Base-by-base conservation (phyloP, 2,888 invertebrate genomes). In the Crematogaster levior region DNA sequence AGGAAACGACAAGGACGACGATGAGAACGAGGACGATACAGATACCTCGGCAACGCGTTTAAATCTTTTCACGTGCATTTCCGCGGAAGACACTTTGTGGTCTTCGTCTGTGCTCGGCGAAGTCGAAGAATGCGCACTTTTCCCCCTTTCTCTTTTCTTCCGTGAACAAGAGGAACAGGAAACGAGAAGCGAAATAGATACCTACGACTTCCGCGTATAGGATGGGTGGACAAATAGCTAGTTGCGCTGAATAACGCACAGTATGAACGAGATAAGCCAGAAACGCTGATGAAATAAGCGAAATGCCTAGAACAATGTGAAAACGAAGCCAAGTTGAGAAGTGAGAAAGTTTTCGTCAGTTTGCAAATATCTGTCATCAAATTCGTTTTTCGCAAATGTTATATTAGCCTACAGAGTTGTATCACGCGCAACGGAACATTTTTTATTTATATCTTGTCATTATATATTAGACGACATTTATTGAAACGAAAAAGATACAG, bases 41-140 rank as follows among this genome's bases (percentile, higher is more conserved):
- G 84, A 84, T 70, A 79, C 86, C 84, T 70, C 34, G 84, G 82
- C 61, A 79, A 73, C 73, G 63, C 88, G 88, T 88, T 88, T 88
- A 88, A 88, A 88, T 83, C 88, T 88, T 43, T 85, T 66, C 73
- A 81, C 82, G 84, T 84, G 87, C 83, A 86, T 84, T 87, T 87
- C 80, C 85, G 51, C 77, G 80, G 82, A 85, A 84, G 82, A 81
- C 84, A 87, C 86, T 87, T 81, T 84, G 83, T 81, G 81, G 66
- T 75, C 27, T 27, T 77, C 58, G 86, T 74, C 84, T 77, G 74
- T 83, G 83, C 85, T 84, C 77, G 87, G 86, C 87, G 83, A 88
- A 86, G 84, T 87, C 74, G 77, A 84, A 83, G 81, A 83, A 82
- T 80, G 79, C 83, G 73, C 82, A 81, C 72, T 56, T 58, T 70